Evolutionary conservation across 2,888 invertebrate species (phyloP), one percentile per base, ranked within the genome.

Genomic region (Xestia sexstrigata): DNA sequence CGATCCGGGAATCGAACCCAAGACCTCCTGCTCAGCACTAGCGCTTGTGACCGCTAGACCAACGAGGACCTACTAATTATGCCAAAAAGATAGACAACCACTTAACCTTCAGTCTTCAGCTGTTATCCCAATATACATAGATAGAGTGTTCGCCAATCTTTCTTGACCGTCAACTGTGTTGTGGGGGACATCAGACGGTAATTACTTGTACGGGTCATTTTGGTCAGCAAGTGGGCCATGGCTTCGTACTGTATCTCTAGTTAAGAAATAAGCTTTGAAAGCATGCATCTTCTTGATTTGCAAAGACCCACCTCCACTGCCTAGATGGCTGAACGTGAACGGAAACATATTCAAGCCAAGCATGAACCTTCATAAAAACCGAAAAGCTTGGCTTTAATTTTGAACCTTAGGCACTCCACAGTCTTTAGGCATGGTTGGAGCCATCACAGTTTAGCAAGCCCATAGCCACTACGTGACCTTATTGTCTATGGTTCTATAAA

Each of bases 401-500:
- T 35, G 35, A 35, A 1, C 35, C 35, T 35, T 35, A 35, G 35
- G 35, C 35, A 35, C 35, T 35, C 35, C 35, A 35, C 35, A 35
- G 35, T n/a, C n/a, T 52, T 11, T 52, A n/a, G 4, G 11, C 52
- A 20, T 17, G 47, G 1, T 17, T 47, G 47, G 47, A 47, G 47
- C 47, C 47, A 47, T 7, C 45, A 45, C 47, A 47, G 47, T 47
- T 47, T 6, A 6, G 17, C 42, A 49, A 55, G 17, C 26, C 30
- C 30, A 26, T 7, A 58, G 15, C 39, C 7, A 15, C 15, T 4
- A 4, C 42, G 35, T 17, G 2, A n/a, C 11, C 9, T 42, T 73
- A 73, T 68, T 39, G 68, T 73, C 20, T 74, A 74, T 49, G 74
- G 71, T 83, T 83, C 83, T 91, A 91, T 85, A 89, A 89, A 89